Evolutionary conservation across 2,113 vertebrate genomes (phyloP), one percentile per base, ranked within the genome.

Genomic region (Upupa epops): DNA sequence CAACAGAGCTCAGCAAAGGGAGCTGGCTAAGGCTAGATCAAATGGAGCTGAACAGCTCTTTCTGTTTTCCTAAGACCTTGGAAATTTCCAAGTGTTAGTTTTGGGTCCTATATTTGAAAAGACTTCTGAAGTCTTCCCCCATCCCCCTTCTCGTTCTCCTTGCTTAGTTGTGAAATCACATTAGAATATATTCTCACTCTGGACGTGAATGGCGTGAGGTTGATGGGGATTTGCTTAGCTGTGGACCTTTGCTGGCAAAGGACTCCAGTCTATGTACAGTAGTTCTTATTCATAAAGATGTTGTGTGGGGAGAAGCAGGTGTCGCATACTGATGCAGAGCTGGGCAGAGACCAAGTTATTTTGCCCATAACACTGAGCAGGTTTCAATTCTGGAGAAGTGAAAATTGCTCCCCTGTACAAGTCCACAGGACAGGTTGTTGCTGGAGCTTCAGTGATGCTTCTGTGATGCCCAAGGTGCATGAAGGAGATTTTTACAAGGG

Each of bases 1-100:
- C 92, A 93, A 12, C 74, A 29, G 95, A 72, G 87, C 82, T 93
- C 90, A 81, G 94, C 77, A 58, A 80, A 89, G 89, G 48, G 87
- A 77, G 51, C 94, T 95, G 85, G 87, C 80, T 83, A 91, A 80
- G 75, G 82, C 90, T 83, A 85, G 74, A 89, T 75, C 88, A 89
- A 94, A 96, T 93, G 94, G 71, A 93, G 92, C 93, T 92, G 89
- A 92, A 84, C 68, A 2, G 72, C 73, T 90, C 88, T 86, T 60
- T 73, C 66, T 93, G 92, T 89, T 96, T 95, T 94, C 70, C 94
- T 79, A 32, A 73, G 78, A 82, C 86, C 60, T 77, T 64, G 89
- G 92, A 96, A 94, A 95, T 85, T 90, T 95, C 90, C 71, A 87
- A 83, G 84, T 93, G 71, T 95, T 96, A 73, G 89, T 87, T 94